Evolutionary conservation across 2,113 vertebrate species (phyloP), one percentile per base, ranked within the genome.

Genomic region (Carollia perspicillata): DNA sequence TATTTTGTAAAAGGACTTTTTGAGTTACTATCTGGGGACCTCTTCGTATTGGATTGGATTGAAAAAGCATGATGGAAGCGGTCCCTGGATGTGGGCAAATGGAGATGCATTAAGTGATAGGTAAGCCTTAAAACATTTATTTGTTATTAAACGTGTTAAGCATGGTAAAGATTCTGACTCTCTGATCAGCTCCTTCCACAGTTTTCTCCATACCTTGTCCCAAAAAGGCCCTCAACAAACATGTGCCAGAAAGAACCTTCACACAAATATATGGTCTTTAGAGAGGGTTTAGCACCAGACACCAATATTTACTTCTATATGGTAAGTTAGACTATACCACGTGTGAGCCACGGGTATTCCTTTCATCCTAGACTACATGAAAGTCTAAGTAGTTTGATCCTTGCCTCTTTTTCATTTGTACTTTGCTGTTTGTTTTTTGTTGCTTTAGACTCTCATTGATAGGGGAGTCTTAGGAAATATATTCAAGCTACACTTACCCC

Each of bases 31-130:
- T 49, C 23, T 95, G 47, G 30, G 22, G 13, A 2, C 5, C 1
- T 90, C 80, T 77, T 51, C 74, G 1, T 96, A 79, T 17, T 97
- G 97, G 90, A 89, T 97, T 86, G 96, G 93, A 83, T 28, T 97
- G 63, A 91, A 22, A 47, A 96, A 78, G 40, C 22, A 2, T 8
- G 84, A 37, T n/a, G 26, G 2, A 65, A 47, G 12, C 1, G 22
- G 6, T n/a, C 6, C 1, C 35, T 96, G 95, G 94, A 72, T n/a
- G 8, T 95, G 95, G 96, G 35, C 60, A 18, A 40, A 95, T 86
- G 92, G 79, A 81, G 23, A 12, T 53, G 6, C 0, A 30, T 89
- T 83, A 4, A 11, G 20, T 8, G 17, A 89, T 12, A 75, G 90
- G 94, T 97, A 86, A 95, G 87, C 18, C 44, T 92, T 89, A 47